Evolutionary conservation across 2,888 invertebrate species (phyloP).

Genomic region (Eupithecia exiguata): DNA sequence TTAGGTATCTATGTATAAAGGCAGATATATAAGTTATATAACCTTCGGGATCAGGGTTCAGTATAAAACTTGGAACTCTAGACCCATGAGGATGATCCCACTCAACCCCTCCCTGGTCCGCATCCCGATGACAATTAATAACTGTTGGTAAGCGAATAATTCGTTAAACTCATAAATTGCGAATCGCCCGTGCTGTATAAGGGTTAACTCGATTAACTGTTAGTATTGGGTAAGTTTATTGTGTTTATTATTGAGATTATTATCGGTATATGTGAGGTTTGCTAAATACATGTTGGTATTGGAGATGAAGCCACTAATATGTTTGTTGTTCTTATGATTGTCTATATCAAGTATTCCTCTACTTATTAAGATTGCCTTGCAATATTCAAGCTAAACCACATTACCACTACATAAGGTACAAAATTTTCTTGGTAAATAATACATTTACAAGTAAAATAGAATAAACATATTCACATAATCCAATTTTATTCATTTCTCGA

Average conservation of each 20-base stretch:
- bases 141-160: slow-evolving; percentile 69
- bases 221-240: slow-evolving; percentile 65
- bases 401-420: background rate
- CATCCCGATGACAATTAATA: slow-evolving; percentile 60
- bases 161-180: slow-evolving; percentile 65
- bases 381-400: background rate
- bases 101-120: slow-evolving; percentile 29
- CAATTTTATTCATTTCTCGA: too few relatives aligned
- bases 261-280: slow-evolving; percentile 41
- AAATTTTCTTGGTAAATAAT: too few relatives aligned
- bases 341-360: background rate
- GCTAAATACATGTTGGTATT: slow-evolving; percentile 24
- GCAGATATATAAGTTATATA: background rate
- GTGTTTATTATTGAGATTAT: slow-evolving; percentile 53
- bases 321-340: background rate
- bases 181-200: slow-evolving; percentile 71
- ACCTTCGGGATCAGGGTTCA: background rate
- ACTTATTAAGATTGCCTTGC: background rate
- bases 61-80: background rate
- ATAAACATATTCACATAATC: too few relatives aligned
- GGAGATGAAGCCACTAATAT: slow-evolving; percentile 8
- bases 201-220: slow-evolving; percentile 73
- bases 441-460: too few relatives aligned
- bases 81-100: slow-evolving; percentile 18
- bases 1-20: background rate